Base-by-base conservation (phyloP, 2,888 invertebrate genomes). In the Notodonta ziczac region DNA sequence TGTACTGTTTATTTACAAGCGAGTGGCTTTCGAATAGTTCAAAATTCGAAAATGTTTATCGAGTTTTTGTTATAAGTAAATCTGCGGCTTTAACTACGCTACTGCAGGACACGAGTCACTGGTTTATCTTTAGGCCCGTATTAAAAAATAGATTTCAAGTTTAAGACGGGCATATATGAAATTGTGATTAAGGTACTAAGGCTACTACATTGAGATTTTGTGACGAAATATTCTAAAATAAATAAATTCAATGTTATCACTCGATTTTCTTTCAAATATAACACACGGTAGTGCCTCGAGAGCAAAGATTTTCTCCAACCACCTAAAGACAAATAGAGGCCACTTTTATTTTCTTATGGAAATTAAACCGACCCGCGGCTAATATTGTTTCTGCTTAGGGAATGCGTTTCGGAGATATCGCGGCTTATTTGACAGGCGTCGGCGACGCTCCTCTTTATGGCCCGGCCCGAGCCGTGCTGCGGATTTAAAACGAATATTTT, bases 321-420 rank as follows among this genome's bases (percentile, higher is more conserved):
- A 35, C 50, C 44, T 56, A n/a, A 16, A 60, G 56, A 62, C 62
- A 62, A 57, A 62, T 60, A 48, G 56, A 13, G 53, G 52, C 59
- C 55, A 63, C 58, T 66, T 55, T 61, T 66, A 63, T 66, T 66
- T 61, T 61, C 55, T 59, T 66, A 63, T 66, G 63, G 66, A 66
- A 66, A 66, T 63, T 59, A 59, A 58, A 59, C 40, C 46, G 16
- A 14, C 24, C 48, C 57, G 12, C 50, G 44, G 54, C 54, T 61
- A 59, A 59, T 66, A 63, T 66, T 66, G 66, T 58, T 61, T 61
- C 59, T 63, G 59, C 59, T 59, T 59, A 56, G 51, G 56, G 52
- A 62, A 59, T 62, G 53, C 57, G 56, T 50, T 48, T 42, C 58
- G 54, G 51, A 57, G 58, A 59, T 62, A 56, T 48, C 55, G 55